A percentile compares a stretch with the other conserved stretches of the same genome.
phyloP scores from a whole-genome alignment of 2,888 invertebrate species.

The Acrocera orbiculus region DNA sequence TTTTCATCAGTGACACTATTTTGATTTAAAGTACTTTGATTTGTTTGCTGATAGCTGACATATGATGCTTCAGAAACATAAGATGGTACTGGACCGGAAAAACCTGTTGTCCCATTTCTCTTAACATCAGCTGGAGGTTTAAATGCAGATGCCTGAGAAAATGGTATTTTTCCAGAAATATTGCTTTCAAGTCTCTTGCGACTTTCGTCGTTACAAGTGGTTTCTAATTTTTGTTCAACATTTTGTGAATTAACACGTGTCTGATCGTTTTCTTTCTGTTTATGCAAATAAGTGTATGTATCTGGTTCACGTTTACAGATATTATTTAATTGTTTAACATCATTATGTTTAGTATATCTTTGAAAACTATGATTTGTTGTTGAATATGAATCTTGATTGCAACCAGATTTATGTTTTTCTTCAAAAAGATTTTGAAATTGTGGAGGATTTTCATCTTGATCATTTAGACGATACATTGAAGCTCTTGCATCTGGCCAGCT shows the following conservation, averaged over 20 bases:
- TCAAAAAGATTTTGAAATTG: slow-evolving; percentile 72
- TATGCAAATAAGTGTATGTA: slow-evolving; percentile 35
- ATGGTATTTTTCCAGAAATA: slow-evolving; percentile 35
- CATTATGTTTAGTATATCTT: slow-evolving; percentile 23
- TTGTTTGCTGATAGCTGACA: slow-evolving; percentile 43
- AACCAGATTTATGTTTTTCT: slow-evolving; percentile 57
- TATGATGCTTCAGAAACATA: slow-evolving; percentile 54
- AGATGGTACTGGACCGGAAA: slow-evolving; percentile 37
- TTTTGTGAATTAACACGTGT: slow-evolving; percentile 24
- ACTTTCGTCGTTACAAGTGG: slow-evolving; percentile 10
- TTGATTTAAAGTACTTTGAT: slow-evolving; percentile 12
- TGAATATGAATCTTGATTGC: slow-evolving; percentile 6
- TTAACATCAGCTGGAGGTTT: slow-evolving; percentile 53
- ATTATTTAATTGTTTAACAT: slow-evolving; percentile 12
- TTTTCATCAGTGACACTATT: slow-evolving; percentile 12
- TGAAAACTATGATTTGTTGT: slow-evolving; percentile 12
- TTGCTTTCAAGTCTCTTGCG: slow-evolving; percentile 11
- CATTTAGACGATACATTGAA: slow-evolving; percentile 43
- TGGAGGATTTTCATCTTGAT: slow-evolving; percentile 59
- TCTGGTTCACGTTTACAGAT: slow-evolving; percentile 34
- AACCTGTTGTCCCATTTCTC: slow-evolving; percentile 34
- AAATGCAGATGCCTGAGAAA: slow-evolving; percentile 62
- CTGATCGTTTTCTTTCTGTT: slow-evolving; percentile 31
- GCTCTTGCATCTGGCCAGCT: slow-evolving; percentile 61
- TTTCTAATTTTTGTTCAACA: slow-evolving; percentile 7